Evolutionary conservation across 2,113 vertebrate species (phyloP), one percentile per base, ranked within the genome.

Genomic region (Microcebus jonahi): DNA sequence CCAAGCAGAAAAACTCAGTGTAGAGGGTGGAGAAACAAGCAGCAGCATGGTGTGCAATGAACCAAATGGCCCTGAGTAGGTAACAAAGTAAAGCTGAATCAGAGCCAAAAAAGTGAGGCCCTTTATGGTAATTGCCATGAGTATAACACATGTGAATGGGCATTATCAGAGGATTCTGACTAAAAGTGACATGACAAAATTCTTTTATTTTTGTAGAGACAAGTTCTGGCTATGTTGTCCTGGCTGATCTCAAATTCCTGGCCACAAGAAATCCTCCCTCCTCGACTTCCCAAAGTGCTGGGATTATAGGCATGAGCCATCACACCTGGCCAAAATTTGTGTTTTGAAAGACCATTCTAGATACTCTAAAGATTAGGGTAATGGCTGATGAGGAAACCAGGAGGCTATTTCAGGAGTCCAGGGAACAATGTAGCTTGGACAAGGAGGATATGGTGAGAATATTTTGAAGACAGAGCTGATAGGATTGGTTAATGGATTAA

Each of bases 41-140:
- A 88, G 2, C 0, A 53, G 4, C 25, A 84, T 0, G 2, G 11
- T 2, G 0, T 45, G 25, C 23, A 59, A 3, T 29, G 25, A 92
- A 20, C 25, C 71, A 59, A 73, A 61, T 12, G 31, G 45, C 79
- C 27, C n/a, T 27, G 8, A 71, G 3, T 6, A 18, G 15, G 34
- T 61, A 53, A 65, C 67, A 92, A 76, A 81, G 7, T 36, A 5
- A 75, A 57, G 29, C 12, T 45, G 17, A 71, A 23, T 77, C 23
- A 71, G 61, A 57, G 3, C 75, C 67, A 85, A 45, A 76, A 70
- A 76, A 34, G 57, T n/a, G 25, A 86, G 27, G 61, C 10, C 2
- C 9, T 36, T 48, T 95, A 23, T 45, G 14, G 17, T 75, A 3
- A 11, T 3, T 67, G 34, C 34, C 48, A 34, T 29, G 21, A 63